Percentiles rank a stretch among this genome's conserved stretches.
phyloP scores from a whole-genome alignment of 2,113 vertebrate genomes.

The Microcebus murinus region DNA sequence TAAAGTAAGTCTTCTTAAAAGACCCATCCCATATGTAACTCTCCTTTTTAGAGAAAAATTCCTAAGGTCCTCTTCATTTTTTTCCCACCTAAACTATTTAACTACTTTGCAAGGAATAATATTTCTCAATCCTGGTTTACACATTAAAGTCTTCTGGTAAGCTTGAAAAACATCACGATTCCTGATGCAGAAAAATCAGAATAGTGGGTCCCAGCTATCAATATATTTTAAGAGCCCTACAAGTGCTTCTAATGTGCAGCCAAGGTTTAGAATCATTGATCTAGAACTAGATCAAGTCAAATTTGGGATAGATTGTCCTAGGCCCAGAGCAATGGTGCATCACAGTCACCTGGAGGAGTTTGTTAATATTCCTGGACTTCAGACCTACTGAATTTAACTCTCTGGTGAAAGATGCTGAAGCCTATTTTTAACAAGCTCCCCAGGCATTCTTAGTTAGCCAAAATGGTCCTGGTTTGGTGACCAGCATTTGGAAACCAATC shows the following conservation, averaged over 20 bases:
- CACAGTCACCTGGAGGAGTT: not conserved
- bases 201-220: not conserved
- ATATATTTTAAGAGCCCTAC: not conserved
- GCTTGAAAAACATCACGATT: not conserved
- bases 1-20: not conserved
- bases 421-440: not conserved
- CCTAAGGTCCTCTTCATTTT: not conserved
- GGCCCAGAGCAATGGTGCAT: not conserved
- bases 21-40: not conserved
- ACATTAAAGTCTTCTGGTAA: not conserved
- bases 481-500: not conserved
- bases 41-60: not conserved
- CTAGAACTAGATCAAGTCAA: slow-evolving; percentile 33
- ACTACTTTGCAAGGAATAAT: not conserved
- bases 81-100: not conserved
- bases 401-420: not conserved
- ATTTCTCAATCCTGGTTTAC: not conserved
- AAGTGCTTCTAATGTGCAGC: not conserved
- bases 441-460: not conserved
- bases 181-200: not conserved
- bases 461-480: not conserved
- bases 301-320: not conserved
- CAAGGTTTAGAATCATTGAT: not conserved
- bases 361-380: not conserved
- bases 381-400: not conserved